phyloP scores from a whole-genome alignment of 2,113 vertebrate genomes.

The Crocuta crocuta region DNA sequence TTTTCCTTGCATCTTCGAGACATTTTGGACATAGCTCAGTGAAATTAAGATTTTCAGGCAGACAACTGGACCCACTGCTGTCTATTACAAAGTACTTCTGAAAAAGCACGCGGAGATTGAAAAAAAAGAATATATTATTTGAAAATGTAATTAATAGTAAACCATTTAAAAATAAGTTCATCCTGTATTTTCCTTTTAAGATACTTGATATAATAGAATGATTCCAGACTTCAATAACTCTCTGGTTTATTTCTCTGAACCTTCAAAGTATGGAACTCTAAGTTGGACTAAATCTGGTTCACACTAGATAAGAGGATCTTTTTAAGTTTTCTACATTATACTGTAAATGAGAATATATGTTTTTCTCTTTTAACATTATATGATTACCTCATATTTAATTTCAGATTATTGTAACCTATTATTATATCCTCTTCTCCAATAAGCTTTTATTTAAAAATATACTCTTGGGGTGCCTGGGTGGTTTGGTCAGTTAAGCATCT shows the following conservation, averaged over 20 bases:
- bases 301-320: not conserved
- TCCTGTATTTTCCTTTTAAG: not conserved
- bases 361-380: not conserved
- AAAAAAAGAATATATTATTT: not conserved
- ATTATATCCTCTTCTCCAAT: not conserved
- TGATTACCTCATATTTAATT: constrained; percentile 14
- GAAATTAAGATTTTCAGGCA: not conserved
- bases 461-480: not conserved
- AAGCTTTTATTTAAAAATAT: constrained; percentile 53
- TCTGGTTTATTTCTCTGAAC: not conserved
- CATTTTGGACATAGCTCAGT: not conserved
- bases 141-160: not conserved
- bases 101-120: not conserved
- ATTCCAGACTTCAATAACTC: not conserved
- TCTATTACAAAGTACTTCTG: not conserved
- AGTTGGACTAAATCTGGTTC: not conserved
- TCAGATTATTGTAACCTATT: not conserved
- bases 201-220: not conserved
- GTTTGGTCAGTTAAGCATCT: too few relatives aligned
- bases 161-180: constrained; percentile 25
- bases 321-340: not conserved
- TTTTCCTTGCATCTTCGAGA: not conserved
- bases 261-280: not conserved
- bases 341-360: not conserved
- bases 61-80: not conserved